These are phyloP conservation scores for Peromyscus attwateri DNA, from an alignment of 2,797 vertebrate species.

Conservation along the genomic window DNA sequence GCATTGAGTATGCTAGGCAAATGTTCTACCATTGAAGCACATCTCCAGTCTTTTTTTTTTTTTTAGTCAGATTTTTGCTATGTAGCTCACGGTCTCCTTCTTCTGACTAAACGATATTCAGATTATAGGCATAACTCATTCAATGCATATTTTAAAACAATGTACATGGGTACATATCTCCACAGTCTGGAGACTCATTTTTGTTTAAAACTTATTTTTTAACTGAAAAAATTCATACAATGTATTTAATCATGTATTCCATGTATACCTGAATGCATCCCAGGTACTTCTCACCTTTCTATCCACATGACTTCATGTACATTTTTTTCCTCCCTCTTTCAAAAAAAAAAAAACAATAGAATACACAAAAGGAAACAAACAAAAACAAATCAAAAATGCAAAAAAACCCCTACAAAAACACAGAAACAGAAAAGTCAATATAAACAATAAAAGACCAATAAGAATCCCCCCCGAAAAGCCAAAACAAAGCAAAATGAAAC, in stretches of 20 bases:
- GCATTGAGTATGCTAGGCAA: not conserved
- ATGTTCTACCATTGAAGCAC: not conserved
- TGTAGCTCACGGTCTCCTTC: not conserved
- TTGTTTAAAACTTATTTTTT: not conserved
- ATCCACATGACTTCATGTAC: not conserved
- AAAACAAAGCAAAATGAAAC: not conserved
- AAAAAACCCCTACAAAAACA: not conserved
- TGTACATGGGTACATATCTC: not conserved
- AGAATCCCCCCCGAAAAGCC: not conserved
- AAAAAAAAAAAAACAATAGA: not conserved
- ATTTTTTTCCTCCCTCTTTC: not conserved
- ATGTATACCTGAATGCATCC: not conserved
- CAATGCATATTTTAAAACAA: not conserved
- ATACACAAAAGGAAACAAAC: not conserved
- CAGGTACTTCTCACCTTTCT: not conserved
- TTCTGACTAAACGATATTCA: not conserved
- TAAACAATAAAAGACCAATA: no score
- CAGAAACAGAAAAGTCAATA: not conserved
- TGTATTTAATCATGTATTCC: not conserved
- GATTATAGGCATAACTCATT: not conserved
- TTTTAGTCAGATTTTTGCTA: not conserved
- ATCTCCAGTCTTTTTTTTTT: not conserved
- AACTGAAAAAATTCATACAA: not conserved
- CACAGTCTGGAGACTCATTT: not conserved
- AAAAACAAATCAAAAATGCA: no score